phyloP scores from a whole-genome alignment of 2,888 invertebrate species.

The Eupithecia vulgata region DNA sequence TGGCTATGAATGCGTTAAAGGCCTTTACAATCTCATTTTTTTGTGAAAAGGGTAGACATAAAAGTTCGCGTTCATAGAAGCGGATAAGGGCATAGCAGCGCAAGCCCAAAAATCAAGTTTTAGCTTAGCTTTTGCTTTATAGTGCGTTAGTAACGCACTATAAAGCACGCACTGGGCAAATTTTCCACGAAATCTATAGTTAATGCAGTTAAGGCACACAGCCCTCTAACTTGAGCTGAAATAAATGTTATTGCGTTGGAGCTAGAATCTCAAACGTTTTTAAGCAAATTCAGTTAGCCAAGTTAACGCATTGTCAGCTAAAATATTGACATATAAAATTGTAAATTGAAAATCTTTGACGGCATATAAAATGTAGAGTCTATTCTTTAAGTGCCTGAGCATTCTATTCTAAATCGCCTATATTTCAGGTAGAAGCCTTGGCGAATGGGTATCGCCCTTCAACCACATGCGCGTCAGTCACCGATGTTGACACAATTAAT shows the following conservation, averaged over 20 bases:
- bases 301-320: not conserved
- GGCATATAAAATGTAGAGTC: not conserved
- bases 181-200: too few species aligned
- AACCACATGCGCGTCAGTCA: constrained; percentile 58
- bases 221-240: not conserved
- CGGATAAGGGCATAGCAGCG: too few species aligned
- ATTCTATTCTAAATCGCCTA: not conserved
- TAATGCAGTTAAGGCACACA: not conserved
- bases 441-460: constrained; percentile 61
- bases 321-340: not conserved
- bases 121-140: too few species aligned
- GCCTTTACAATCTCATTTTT: too few species aligned
- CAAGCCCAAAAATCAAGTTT: too few species aligned
- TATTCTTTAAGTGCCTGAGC: not conserved
- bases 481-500: constrained; percentile 52
- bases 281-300: not conserved
- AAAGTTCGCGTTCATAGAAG: too few species aligned
- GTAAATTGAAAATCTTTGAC: too few species aligned
- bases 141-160: too few species aligned
- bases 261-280: not conserved
- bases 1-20: not conserved
- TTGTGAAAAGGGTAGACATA: too few species aligned
- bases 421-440: constrained; percentile 64
- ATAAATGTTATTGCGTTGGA: not conserved
- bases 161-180: too few species aligned